These are phyloP conservation scores for Rutilus rutilus DNA, from an alignment of 2,113 vertebrate species.

Conservation along the genomic window DNA sequence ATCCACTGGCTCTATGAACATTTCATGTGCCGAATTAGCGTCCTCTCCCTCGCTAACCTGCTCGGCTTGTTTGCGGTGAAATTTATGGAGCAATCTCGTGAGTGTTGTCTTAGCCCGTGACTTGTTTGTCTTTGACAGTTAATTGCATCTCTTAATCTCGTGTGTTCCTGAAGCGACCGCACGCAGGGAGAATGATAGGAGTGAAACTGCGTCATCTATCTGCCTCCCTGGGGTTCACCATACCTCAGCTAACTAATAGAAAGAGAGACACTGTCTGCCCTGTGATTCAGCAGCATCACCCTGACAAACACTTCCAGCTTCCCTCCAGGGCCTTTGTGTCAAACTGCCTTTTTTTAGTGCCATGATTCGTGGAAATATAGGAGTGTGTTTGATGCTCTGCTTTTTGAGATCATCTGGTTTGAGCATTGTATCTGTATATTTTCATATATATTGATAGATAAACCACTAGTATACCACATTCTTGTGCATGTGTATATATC, in stretches of 20 bases:
- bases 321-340: not conserved
- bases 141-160: conserved; percentile 54
- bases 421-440: not conserved
- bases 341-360: conserved; percentile 24
- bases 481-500: too few relatives aligned
- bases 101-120: conserved; percentile 43
- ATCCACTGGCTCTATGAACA: not conserved
- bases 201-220: conserved; percentile 6
- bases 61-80: conserved; percentile 55
- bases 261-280: conserved; percentile 12
- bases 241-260: conserved; percentile 26
- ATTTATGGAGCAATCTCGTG: conserved; percentile 55
- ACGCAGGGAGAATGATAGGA: conserved; percentile 49
- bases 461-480: too few relatives aligned
- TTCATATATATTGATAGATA: not conserved
- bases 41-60: not conserved
- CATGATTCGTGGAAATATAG: not conserved
- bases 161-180: conserved; percentile 15
- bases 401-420: not conserved
- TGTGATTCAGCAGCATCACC: conserved; percentile 41
- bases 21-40: not conserved
- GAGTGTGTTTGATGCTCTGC: not conserved
- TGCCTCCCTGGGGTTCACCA: conserved; percentile 6
- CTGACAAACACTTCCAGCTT: conserved; percentile 39
- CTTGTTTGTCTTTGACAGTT: conserved; percentile 56